Percentiles rank a stretch among this genome's conserved stretches.
Evolutionary conservation across 2,797 vertebrate species (phyloP).

Genomic region (Esox lucius): DNA sequence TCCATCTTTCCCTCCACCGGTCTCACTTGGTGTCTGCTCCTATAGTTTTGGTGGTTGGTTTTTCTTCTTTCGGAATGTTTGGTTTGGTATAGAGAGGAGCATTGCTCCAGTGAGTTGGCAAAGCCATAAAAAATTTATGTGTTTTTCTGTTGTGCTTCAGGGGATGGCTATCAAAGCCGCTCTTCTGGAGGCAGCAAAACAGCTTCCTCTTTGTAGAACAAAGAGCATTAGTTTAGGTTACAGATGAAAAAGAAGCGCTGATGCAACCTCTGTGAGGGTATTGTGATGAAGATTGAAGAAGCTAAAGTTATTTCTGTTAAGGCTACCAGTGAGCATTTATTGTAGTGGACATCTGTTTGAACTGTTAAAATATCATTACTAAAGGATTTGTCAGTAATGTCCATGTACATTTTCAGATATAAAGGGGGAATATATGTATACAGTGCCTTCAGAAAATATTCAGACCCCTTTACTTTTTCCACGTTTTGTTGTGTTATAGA

Average conservation of each 20-base stretch:
- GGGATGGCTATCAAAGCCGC: conserved; percentile 48
- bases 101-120: conserved; percentile 4
- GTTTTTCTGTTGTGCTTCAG: conserved; percentile 46
- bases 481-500: no score
- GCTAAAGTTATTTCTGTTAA: no score
- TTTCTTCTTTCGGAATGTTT: neutral
- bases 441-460: no score
- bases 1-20: neutral
- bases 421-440: no score
- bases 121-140: conserved; percentile 58
- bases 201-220: conserved; percentile 55
- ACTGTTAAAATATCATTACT: no score
- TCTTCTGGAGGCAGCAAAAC: conserved; percentile 48
- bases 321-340: no score
- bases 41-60: neutral
- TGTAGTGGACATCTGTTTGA: no score
- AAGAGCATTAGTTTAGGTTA: conserved; percentile 41
- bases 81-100: neutral
- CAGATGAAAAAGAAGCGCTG: conserved; percentile 10
- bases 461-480: no score
- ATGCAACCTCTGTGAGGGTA: conserved; percentile 9
- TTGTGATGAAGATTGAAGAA: neutral
- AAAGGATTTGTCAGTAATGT: no score
- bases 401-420: no score
- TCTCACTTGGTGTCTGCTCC: neutral